Evolutionary conservation across 2,113 vertebrate species (phyloP).

Genomic region (Axis porcinus): DNA sequence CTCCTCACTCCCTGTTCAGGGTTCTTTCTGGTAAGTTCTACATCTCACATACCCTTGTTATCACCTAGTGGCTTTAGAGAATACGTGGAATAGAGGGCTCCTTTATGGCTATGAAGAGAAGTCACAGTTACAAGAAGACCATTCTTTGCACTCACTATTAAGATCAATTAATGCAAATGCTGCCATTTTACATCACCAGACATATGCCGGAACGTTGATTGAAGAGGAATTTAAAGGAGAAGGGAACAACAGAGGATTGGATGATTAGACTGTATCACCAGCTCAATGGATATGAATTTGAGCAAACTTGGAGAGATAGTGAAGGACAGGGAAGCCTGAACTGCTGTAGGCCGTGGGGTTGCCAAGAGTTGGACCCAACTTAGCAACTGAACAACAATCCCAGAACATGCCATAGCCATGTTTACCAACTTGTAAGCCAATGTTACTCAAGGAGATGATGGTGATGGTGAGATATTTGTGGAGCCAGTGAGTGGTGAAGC

Average conservation of each 20-base stretch:
- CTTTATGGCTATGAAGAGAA: not conserved
- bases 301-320: not conserved
- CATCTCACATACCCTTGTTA: not conserved
- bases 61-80: not conserved
- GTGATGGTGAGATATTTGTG: not conserved
- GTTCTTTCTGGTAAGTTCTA: not conserved
- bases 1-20: not conserved
- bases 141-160: not conserved
- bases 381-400: not conserved
- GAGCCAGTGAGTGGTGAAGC: not conserved
- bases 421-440: not conserved
- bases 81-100: not conserved
- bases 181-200: not conserved
- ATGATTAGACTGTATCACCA: not conserved
- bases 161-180: not conserved
- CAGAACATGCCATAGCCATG: not conserved
- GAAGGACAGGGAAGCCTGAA: not conserved
- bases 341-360: not conserved
- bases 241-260: not conserved
- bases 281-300: not conserved
- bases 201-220: not conserved
- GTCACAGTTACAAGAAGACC: not conserved
- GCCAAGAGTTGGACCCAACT: not conserved
- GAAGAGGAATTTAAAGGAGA: too few species aligned
- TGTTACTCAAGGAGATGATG: not conserved